Percentiles rank a stretch among this genome's conserved stretches.
phyloP scores from a whole-genome alignment of 2,113 vertebrate genomes.

The Hemichromis elongatus region DNA sequence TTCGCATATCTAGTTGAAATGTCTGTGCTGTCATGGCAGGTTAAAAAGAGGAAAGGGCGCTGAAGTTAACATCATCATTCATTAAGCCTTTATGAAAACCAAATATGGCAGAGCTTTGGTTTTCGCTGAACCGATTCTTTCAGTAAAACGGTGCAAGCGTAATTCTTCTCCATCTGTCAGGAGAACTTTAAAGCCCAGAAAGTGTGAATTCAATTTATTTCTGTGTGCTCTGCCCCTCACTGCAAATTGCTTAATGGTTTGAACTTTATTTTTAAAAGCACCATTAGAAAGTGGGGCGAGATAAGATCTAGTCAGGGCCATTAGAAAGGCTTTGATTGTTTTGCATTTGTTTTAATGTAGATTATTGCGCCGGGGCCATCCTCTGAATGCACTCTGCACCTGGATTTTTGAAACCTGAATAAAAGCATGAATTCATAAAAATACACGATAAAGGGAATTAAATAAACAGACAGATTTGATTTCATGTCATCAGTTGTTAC shows the following conservation, averaged over 20 bases:
- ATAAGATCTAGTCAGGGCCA: constrained; percentile 56
- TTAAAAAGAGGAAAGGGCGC: constrained; percentile 1
- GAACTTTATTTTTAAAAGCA: constrained; percentile 63
- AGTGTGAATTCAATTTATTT: constrained; percentile 63
- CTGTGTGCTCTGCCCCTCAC: constrained; percentile 56
- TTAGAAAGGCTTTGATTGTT: constrained; percentile 56
- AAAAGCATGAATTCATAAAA: background rate
- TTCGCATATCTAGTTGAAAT: background rate
- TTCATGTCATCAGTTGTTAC: background rate
- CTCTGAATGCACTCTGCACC: constrained; percentile 9
- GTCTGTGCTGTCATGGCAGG: background rate
- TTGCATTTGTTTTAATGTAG: constrained; percentile 33
- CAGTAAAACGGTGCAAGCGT: background rate
- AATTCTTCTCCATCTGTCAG: constrained; percentile 40
- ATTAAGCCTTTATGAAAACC: constrained; percentile 15
- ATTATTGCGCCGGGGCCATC: constrained; percentile 50
- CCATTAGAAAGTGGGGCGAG: constrained; percentile 60
- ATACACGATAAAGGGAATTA: background rate
- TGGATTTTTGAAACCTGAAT: background rate
- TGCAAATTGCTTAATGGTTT: constrained; percentile 69
- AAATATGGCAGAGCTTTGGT: constrained; percentile 6
- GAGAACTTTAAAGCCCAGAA: constrained; percentile 42
- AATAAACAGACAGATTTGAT: background rate
- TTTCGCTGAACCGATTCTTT: constrained; percentile 14
- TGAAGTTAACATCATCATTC: constrained; percentile 23